Conservation (phyloP, 2,113 vertebrate genomes). For the Cyphomyrus discorhynchus region DNA sequence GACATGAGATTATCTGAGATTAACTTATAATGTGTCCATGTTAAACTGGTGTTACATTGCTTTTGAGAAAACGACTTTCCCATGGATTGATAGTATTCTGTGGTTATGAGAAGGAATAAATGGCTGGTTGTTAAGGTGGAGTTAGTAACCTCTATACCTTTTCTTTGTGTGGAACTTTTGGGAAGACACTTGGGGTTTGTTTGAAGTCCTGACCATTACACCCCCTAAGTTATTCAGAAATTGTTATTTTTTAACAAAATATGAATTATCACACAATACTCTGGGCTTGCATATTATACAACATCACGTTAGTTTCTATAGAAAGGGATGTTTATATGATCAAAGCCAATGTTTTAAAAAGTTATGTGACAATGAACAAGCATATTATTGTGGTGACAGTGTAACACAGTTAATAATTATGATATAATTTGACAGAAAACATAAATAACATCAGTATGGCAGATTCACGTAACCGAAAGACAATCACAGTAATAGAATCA, state of each 20-base stretch:
- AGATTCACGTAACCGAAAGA: not conserved
- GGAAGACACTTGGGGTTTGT: not conserved
- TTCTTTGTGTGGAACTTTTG: not conserved
- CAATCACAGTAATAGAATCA: not conserved
- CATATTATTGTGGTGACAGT: not conserved
- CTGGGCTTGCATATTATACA: not conserved
- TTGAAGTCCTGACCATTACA: not conserved
- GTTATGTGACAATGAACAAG: not conserved
- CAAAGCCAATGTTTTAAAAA: not conserved
- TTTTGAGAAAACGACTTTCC: not conserved
- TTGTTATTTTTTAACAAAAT: not conserved
- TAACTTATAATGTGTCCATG: not conserved
- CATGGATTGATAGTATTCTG: not conserved
- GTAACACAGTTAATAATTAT: not conserved
- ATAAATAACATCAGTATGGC: not conserved
- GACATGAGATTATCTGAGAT: not conserved
- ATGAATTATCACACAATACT: not conserved
- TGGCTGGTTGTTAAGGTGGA: not conserved
- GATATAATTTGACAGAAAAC: not conserved
- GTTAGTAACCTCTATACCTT: not conserved
- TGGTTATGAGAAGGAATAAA: not conserved
- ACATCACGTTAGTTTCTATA: not conserved
- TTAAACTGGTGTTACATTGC: not conserved
- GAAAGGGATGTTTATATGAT: not conserved
- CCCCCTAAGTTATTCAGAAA: not conserved